These are phyloP conservation scores for Drosophila pectinifera DNA, from an alignment of 1,140 invertebrate species.

Conservation along the genomic window DNA sequence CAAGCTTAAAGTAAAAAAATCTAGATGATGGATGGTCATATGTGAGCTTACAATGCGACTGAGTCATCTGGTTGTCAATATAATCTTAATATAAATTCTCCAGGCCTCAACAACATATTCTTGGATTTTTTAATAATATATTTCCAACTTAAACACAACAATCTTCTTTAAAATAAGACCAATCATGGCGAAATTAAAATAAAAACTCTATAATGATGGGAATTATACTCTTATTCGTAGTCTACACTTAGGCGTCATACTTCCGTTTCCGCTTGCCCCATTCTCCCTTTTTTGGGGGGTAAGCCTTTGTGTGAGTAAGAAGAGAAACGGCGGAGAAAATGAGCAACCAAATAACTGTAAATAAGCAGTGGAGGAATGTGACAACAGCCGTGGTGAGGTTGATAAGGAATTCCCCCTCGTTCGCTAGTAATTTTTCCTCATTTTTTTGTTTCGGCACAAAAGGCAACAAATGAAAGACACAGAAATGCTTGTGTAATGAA, in stretches of 20 bases:
- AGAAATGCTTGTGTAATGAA: conserved; percentile 79
- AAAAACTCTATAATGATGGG: conserved; percentile 57
- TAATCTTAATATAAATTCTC: background rate
- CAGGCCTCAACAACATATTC: background rate
- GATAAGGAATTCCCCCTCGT: conserved; percentile 44
- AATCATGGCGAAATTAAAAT: conserved; percentile 26
- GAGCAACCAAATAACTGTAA: conserved; percentile 77
- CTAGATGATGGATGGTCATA: background rate
- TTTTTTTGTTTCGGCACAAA: conserved; percentile 34
- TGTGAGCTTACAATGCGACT: background rate
- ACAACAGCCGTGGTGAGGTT: conserved; percentile 42
- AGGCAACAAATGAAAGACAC: conserved; percentile 73
- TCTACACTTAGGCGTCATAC: conserved; percentile 33
- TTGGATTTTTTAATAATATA: background rate
- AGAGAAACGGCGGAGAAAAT: conserved; percentile 40
- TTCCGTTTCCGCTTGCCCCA: conserved; percentile 15
- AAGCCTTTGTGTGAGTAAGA: conserved; percentile 7
- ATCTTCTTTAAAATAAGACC: background rate
- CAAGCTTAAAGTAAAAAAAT: background rate
- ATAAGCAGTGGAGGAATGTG: conserved; percentile 70
- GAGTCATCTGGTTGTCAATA: background rate
- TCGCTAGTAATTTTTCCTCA: conserved; percentile 14
- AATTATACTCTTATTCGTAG: conserved; percentile 47
- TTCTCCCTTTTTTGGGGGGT: background rate
- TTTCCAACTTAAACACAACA: background rate